Evolutionary conservation across 1,140 invertebrate species (phyloP), one percentile per base, ranked within the genome.

Genomic region (Lysiphlebus fabarum): DNA sequence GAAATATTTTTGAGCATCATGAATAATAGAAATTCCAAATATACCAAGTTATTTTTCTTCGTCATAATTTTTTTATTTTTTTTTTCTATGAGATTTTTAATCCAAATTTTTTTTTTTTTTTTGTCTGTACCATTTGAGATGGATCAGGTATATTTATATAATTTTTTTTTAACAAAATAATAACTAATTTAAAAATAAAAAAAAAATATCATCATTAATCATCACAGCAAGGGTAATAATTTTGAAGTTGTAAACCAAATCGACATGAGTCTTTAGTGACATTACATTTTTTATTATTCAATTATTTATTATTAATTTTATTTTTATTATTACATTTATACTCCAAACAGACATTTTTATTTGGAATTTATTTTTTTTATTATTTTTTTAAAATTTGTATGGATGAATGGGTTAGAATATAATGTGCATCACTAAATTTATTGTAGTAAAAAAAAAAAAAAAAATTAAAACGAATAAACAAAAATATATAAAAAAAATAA

Each of bases 231-330:
- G 48, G 48, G 37, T 14, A 36, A 45, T 49, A 57, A 57, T 57
- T 57, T 34, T 51, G 26, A 38, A 57, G 55, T 17, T 64, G 64
- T 69, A 67, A 70, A 69, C 62, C 66, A 67, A 70, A 70, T 69
- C 68, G 66, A 62, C 65, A 9, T 47, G 55, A 45, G 48, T 55
- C 62, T 66, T 66, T 68, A 64, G 59, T 58, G 62, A 65, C 37
- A 17, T 26, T 45, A 51, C 51, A 50, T 61, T 40, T 42, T 17
- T 44, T 44, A 43, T 12, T 47, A 14, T 56, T 36, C 9, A 11
- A 14, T 14, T 17, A 36, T 33, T 12, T 57, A 38, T 48, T 57
- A 38, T 49, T 56, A 34, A 43, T 36, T 41, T 56, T 44, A 34
- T 14, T 12, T 49, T 36, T 41, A 14, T 47, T 14, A 4, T 48